phyloP scores from a whole-genome alignment of 2,113 vertebrate species.

The Gasterosteus aculeatus region DNA sequence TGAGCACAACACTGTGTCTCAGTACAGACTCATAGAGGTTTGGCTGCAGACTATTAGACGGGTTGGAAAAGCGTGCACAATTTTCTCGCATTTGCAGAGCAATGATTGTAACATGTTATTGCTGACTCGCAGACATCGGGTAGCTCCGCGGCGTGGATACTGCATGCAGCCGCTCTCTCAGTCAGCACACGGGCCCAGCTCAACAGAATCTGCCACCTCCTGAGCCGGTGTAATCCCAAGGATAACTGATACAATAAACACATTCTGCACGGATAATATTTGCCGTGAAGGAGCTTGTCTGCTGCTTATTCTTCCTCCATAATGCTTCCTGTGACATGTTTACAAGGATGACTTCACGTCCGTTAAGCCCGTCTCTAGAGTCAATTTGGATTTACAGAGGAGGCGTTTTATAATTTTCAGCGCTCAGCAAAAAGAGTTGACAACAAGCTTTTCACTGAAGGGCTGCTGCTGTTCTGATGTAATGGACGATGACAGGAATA shows the following conservation, averaged over 20 bases:
- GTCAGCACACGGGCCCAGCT: not conserved
- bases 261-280: not conserved
- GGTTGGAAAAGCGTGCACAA: not conserved
- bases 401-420: slow-evolving; percentile 41
- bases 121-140: not conserved
- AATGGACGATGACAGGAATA: slow-evolving; percentile 66
- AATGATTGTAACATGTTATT: not conserved
- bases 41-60: not conserved
- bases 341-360: not conserved
- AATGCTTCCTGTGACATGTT: not conserved
- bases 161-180: not conserved
- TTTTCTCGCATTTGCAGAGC: not conserved
- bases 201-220: not conserved
- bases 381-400: slow-evolving; percentile 18
- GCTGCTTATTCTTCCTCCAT: not conserved
- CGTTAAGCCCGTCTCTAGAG: not conserved
- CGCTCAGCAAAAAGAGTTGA: slow-evolving; percentile 44
- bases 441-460: slow-evolving; percentile 62
- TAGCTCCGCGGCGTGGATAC: not conserved
- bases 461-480: slow-evolving; percentile 65
- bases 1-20: not conserved
- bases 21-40: not conserved
- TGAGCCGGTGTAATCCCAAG: not conserved
- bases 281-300: not conserved
- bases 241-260: not conserved